Evolutionary conservation across 2,797 vertebrate species (phyloP).

Genomic region (Gallirallus australis): DNA sequence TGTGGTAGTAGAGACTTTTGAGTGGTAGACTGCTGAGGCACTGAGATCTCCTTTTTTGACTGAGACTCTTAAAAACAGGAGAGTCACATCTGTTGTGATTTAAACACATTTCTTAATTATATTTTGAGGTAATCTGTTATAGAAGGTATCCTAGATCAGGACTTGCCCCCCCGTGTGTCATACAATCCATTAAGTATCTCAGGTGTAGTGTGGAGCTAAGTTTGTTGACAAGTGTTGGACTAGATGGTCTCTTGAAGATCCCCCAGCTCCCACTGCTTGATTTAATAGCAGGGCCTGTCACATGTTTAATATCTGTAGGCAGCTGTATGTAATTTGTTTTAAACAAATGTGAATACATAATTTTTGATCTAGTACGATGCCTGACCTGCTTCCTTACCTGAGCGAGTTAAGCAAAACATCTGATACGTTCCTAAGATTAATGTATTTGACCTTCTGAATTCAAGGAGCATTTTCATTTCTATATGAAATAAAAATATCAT

Average conservation of each 20-base stretch:
- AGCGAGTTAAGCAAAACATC: background rate
- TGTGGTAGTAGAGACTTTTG: background rate
- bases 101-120: background rate
- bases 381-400: background rate
- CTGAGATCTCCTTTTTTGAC: background rate
- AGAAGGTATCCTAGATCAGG: background rate
- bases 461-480: background rate
- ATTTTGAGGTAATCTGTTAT: background rate
- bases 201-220: too few relatives aligned
- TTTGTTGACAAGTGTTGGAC: background rate
- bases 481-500: background rate
- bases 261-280: background rate
- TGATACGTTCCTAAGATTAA: background rate
- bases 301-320: background rate
- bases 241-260: background rate
- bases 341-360: background rate
- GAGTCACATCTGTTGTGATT: background rate
- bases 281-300: background rate
- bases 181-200: background rate
- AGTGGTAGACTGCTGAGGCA: background rate
- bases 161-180: background rate
- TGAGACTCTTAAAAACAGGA: background rate
- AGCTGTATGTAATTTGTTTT: background rate
- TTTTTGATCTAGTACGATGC: background rate
- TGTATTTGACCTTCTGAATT: background rate